A percentile compares a stretch with the other conserved stretches of the same genome.
Evolutionary conservation across 2,888 invertebrate genomes (phyloP).

Genomic region (Theodoxus fluviatilis): DNA sequence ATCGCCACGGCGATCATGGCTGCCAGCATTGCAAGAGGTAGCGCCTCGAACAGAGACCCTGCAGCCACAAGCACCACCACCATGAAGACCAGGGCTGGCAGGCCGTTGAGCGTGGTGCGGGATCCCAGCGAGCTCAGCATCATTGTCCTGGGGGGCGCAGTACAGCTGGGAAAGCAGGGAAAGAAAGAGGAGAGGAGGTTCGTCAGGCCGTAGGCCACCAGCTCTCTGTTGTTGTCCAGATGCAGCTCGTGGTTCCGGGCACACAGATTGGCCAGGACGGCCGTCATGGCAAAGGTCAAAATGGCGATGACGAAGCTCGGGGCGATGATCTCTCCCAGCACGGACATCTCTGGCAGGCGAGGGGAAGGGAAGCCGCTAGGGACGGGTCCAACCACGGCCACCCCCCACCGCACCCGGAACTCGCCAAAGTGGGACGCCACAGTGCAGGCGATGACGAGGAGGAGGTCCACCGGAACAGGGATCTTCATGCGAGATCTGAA

Average conservation of each 20-base stretch:
- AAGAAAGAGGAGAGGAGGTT: slow-evolving; percentile 62
- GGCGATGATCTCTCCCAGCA: slow-evolving; percentile 27
- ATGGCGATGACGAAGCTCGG: slow-evolving; percentile 48
- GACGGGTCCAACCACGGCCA: slow-evolving; percentile 41
- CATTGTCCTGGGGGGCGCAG: slow-evolving; percentile 57
- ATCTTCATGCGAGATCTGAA: slow-evolving; percentile 45
- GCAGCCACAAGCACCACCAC: slow-evolving; percentile 48
- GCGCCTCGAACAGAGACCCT: slow-evolving; percentile 48
- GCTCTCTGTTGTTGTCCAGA: slow-evolving; percentile 62
- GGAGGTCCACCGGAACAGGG: slow-evolving; percentile 58
- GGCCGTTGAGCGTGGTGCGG: slow-evolving; percentile 43
- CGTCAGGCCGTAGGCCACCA: slow-evolving; percentile 62
- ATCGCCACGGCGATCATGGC: slow-evolving; percentile 65
- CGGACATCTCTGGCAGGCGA: slow-evolving; percentile 39
- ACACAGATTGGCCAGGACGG: slow-evolving; percentile 59
- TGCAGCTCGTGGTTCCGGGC: slow-evolving; percentile 57
- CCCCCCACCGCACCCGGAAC: slow-evolving; percentile 33
- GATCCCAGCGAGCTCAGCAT: slow-evolving; percentile 52
- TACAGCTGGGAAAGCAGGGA: slow-evolving; percentile 61
- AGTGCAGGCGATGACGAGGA: slow-evolving; percentile 46
- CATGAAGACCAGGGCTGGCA: slow-evolving; percentile 48
- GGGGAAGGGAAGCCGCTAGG: slow-evolving; percentile 49
- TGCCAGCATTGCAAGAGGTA: slow-evolving; percentile 59
- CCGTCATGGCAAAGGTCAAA: slow-evolving; percentile 46
- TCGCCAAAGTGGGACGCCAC: slow-evolving; percentile 46